phyloP scores from a whole-genome alignment of 2,888 invertebrate species.

The Ischnus inquisitorius region DNA sequence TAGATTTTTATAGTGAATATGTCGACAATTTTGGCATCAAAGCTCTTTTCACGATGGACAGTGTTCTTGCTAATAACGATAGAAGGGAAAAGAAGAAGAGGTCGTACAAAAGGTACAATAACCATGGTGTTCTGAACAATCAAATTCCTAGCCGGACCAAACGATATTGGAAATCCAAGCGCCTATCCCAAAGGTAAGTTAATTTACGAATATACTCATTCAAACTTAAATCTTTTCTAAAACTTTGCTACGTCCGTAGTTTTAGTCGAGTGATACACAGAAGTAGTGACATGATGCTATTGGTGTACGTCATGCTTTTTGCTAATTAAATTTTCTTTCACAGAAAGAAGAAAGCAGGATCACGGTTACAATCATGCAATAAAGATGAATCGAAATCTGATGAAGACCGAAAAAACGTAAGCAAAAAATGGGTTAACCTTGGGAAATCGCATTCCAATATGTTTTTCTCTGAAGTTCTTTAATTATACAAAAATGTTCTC shows the following conservation, averaged over 20 bases:
- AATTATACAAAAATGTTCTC: background rate
- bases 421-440: background rate
- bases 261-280: conserved; percentile 6
- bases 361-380: background rate
- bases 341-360: background rate
- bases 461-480: background rate
- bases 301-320: background rate
- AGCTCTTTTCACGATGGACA: background rate
- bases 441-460: background rate
- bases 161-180: conserved; percentile 5
- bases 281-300: background rate
- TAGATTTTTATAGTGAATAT: too few relatives aligned
- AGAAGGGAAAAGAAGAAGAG: background rate
- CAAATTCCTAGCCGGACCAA: background rate
- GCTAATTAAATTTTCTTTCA: background rate
- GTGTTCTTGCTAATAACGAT: background rate
- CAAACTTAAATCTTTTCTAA: background rate
- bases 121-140: background rate
- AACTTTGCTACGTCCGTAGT: background rate
- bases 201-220: background rate
- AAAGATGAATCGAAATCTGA: background rate
- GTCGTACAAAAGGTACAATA: background rate
- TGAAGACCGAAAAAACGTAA: background rate
- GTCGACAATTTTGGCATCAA: background rate
- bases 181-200: background rate